Percentiles rank a stretch among this genome's conserved stretches.
phyloP scores from a whole-genome alignment of 2,888 invertebrate species.

The Sturmia bella region DNA sequence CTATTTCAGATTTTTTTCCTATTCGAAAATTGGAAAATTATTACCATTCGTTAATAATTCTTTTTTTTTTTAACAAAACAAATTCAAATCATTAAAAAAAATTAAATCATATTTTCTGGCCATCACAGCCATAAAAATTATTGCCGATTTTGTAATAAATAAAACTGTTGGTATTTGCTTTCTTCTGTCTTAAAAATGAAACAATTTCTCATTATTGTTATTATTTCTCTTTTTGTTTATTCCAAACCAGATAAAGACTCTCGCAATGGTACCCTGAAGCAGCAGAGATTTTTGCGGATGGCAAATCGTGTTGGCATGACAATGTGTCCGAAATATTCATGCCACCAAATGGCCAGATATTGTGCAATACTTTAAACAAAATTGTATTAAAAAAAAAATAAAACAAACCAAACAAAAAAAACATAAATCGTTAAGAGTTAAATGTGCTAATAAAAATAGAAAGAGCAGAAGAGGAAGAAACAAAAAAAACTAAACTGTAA shows the following conservation, averaged over 20 bases:
- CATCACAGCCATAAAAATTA: constrained; percentile 10
- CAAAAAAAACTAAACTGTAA: constrained; percentile 57
- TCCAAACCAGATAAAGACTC: constrained; percentile 8
- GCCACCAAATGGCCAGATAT: constrained; percentile 35
- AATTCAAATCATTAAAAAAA: too few relatives aligned
- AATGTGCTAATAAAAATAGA: not conserved
- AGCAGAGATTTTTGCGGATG: constrained; percentile 56
- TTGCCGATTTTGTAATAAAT: constrained; percentile 43
- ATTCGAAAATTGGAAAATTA: too few relatives aligned
- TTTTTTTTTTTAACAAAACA: too few relatives aligned
- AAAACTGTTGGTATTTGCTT: constrained; percentile 45
- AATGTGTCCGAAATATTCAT: constrained; percentile 51
- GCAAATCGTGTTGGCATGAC: constrained; percentile 69
- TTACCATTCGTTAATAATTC: too few relatives aligned
- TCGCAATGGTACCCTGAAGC: constrained; percentile 54
- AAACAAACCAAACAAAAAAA: not conserved
- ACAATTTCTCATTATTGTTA: constrained; percentile 41
- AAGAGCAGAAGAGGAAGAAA: not conserved
- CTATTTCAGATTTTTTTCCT: too few relatives aligned
- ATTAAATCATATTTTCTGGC: not conserved
- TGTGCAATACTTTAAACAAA: constrained; percentile 53
- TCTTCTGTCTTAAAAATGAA: constrained; percentile 42
- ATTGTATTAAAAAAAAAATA: not conserved
- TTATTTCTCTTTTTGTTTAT: too few relatives aligned
- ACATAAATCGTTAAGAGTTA: constrained; percentile 22